A percentile compares a stretch with the other conserved stretches of the same genome.
These are phyloP conservation scores for Scrobipalpa costella DNA, from an alignment of 2,888 invertebrate species.

Conservation along the genomic window DNA sequence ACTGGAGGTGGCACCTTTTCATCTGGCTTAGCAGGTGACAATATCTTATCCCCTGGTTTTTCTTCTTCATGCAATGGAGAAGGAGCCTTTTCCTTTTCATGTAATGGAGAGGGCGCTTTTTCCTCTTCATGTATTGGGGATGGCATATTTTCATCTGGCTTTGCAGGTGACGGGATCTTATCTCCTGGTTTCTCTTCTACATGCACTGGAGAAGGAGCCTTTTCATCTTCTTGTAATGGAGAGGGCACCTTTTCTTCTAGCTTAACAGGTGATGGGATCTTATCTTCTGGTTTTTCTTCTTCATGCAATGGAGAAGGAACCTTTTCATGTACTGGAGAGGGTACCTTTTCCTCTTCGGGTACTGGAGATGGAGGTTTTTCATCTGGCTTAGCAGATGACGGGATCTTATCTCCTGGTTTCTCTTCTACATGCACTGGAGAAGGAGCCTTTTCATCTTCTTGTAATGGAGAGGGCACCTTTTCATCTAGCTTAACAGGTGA, in stretches of 20 bases:
- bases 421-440: slow-evolving; percentile 20
- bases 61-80: not conserved
- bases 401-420: slow-evolving; percentile 8
- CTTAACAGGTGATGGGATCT: not conserved
- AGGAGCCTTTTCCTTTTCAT: slow-evolving; percentile 15
- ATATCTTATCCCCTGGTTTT: slow-evolving; percentile 15
- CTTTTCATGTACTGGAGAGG: slow-evolving; percentile 9
- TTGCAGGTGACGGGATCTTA: too few relatives aligned
- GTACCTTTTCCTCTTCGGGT: slow-evolving; percentile 12
- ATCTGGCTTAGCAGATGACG: not conserved
- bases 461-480: slow-evolving; percentile 7
- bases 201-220: not conserved
- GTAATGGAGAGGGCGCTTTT: slow-evolving; percentile 10
- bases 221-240: slow-evolving; percentile 22
- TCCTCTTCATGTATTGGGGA: not conserved
- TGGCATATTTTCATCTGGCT: slow-evolving; percentile 9
- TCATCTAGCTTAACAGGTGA: slow-evolving; percentile 23
- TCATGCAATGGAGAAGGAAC: not conserved
- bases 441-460: slow-evolving; percentile 22
- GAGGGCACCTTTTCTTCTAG: slow-evolving; percentile 26
- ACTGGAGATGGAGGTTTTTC: slow-evolving; percentile 16
- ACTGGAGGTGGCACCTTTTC: slow-evolving; percentile 25
- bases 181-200: slow-evolving; percentile 24
- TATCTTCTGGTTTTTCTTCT: not conserved
- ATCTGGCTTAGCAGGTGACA: slow-evolving; percentile 4